A percentile compares a stretch with the other conserved stretches of the same genome.
Conservation (phyloP, 2,797 vertebrate genomes). For the Neoniphon sammara region DNA sequence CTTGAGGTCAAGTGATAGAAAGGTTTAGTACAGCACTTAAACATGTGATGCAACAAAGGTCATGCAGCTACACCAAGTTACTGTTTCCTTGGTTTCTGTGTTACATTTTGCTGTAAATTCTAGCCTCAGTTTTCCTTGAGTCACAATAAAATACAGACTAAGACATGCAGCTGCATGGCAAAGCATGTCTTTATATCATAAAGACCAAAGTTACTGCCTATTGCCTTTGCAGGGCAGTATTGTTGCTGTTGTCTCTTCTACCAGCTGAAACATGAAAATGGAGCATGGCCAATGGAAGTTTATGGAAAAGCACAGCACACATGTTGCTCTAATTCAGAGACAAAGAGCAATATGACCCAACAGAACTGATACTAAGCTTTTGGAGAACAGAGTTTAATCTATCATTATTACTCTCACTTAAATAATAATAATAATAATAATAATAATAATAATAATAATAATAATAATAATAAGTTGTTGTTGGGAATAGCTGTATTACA, state of each 20-base stretch:
- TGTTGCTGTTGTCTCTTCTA: neutral
- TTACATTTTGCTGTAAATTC: no score
- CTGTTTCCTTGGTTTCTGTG: no score
- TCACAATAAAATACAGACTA: no score
- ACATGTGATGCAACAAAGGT: no score
- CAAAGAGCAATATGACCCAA: neutral
- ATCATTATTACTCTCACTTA: neutral
- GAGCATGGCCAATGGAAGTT: neutral
- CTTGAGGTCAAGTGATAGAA: no score
- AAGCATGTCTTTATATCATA: neutral
- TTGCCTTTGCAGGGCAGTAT: neutral
- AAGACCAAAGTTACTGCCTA: neutral
- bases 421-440: neutral
- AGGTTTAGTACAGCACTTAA: no score
- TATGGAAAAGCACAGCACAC: slow-evolving; percentile 2
- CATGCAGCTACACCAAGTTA: no score
- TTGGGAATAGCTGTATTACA: neutral
- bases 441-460: neutral
- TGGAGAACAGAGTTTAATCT: slow-evolving; percentile 2
- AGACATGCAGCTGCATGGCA: neutral
- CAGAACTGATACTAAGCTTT: neutral
- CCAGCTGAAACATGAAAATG: slow-evolving; percentile 23
- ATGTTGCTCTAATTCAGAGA: neutral
- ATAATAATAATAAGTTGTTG: neutral
- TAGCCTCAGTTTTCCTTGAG: no score